Evolutionary conservation across 2,113 vertebrate genomes (phyloP), one percentile per base, ranked within the genome.

Genomic region (Brienomyrus longianalis): DNA sequence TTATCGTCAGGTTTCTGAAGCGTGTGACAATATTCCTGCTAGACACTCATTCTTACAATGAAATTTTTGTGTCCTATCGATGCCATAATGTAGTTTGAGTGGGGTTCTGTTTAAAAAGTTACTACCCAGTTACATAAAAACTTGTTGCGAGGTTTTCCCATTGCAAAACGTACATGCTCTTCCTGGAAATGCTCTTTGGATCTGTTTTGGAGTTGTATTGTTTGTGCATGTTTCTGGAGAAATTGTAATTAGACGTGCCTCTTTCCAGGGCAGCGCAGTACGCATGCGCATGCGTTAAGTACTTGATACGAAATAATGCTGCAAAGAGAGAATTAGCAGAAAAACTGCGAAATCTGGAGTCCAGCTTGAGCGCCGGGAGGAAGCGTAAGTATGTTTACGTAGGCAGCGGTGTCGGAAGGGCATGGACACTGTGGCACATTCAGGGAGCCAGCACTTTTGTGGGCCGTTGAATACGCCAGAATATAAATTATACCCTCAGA

Each of bases 181-280:
- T 17, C 45, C 50, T 86, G 11, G 11, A 56, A 23, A 52, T 27
- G 15, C 10, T 50, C 45, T 47, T 84, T 10, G 19, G 8, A 84
- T 84, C 45, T 84, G 19, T 56, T 56, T 56, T 56, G 54, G 19
- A 23, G 83, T 45, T 84, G 7, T 84, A 23, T 84, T 47, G 80
- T 83, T 84, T 84, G 43, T 47, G 45, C 83, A 47, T n/a, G 21
- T 84, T 48, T 86, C 3, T 88, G 87, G 21, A 10, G 15, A 45
- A 52, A 54, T 88, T 39, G 35, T 43, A 88, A 39, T 47, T 23
- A 88, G 19, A 1, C 86, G 17, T 88, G 90, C 93, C 92, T 95
- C 90, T 92, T 96, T 97, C 92, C 95, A 99, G 98, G 96, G 95
- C 98, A 47, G 96, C 96, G 91, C 98, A 99, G n/a, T 98, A 97